phyloP scores from a whole-genome alignment of 2,888 invertebrate species.

The Volucella bombylans region DNA sequence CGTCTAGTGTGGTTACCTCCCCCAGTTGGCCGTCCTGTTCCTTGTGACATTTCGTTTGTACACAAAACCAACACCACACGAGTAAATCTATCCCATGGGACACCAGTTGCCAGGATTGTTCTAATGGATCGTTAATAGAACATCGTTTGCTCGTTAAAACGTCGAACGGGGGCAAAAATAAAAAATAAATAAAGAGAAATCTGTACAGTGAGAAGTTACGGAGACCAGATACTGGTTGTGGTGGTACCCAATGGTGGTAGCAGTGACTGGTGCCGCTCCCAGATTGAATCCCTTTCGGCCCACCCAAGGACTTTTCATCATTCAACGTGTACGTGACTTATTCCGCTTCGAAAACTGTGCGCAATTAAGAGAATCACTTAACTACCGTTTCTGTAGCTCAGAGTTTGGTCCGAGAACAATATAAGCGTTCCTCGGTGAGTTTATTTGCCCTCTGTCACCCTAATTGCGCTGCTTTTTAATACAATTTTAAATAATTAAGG shows the following conservation, averaged over 20 bases:
- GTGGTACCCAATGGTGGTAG: background rate
- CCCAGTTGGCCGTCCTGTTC: background rate
- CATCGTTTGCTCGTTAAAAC: slow-evolving; percentile 61
- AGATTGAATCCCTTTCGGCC: background rate
- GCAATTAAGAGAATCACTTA: slow-evolving; percentile 67
- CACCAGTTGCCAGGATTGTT: slow-evolving; percentile 35
- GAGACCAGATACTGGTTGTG: slow-evolving; percentile 1
- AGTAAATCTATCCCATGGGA: slow-evolving; percentile 6
- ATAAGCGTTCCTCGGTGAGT: slow-evolving; percentile 35
- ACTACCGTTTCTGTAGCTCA: slow-evolving; percentile 34
- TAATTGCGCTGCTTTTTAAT: slow-evolving; percentile 57
- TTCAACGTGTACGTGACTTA: slow-evolving; percentile 62
- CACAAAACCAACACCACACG: background rate
- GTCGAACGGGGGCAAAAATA: slow-evolving; percentile 28
- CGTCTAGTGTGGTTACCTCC: background rate
- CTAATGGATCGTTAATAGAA: slow-evolving; percentile 52
- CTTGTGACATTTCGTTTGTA: background rate
- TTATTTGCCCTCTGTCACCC: slow-evolving; percentile 59
- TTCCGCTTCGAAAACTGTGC: slow-evolving; percentile 57
- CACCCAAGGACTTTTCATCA: slow-evolving; percentile 26
- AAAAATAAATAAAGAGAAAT: slow-evolving; percentile 46
- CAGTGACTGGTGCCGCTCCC: background rate
- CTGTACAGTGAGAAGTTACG: slow-evolving; percentile 12
- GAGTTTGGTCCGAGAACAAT: slow-evolving; percentile 8
- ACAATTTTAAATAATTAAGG: slow-evolving; percentile 66